Percentiles rank a stretch among this genome's conserved stretches.
Conservation (phyloP, 1,140 invertebrate genomes). For the Dryas iulia region DNA sequence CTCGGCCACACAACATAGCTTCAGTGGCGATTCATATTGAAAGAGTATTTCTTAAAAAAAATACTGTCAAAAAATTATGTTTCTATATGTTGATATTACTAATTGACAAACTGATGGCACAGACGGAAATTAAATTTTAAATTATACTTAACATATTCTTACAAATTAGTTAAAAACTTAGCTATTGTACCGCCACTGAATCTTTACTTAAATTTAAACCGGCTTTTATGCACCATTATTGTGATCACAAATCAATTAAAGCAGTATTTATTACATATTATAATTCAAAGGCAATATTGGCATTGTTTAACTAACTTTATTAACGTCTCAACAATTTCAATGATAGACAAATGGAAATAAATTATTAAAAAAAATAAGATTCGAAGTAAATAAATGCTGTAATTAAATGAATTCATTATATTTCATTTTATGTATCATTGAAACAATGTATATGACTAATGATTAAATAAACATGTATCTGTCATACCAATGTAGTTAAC, state of each 20-base stretch:
- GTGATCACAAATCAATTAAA: constrained; percentile 34
- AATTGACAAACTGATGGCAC: constrained; percentile 1
- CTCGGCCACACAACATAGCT: constrained; percentile 43
- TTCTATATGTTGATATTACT: too few species aligned
- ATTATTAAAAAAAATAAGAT: background rate
- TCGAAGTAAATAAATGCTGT: background rate
- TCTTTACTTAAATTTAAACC: background rate
- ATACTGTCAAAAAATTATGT: background rate
- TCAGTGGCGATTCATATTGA: background rate
- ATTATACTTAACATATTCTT: background rate
- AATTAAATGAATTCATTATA: background rate
- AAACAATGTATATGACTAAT: constrained; percentile 1
- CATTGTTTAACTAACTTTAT: constrained; percentile 16
- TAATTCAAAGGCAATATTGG: constrained; percentile 58
- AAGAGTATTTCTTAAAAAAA: background rate
- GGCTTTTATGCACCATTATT: constrained; percentile 14
- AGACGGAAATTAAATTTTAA: background rate
- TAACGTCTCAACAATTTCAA: background rate
- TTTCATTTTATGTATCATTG: constrained; percentile 4
- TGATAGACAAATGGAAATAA: background rate
- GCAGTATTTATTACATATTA: constrained; percentile 36
- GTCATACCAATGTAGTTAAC: background rate
- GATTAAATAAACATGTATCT: background rate
- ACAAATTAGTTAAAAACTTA: background rate
- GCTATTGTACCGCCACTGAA: background rate